Conservation (phyloP, 2,113 vertebrate genomes). For the Fukomys damarensis region DNA sequence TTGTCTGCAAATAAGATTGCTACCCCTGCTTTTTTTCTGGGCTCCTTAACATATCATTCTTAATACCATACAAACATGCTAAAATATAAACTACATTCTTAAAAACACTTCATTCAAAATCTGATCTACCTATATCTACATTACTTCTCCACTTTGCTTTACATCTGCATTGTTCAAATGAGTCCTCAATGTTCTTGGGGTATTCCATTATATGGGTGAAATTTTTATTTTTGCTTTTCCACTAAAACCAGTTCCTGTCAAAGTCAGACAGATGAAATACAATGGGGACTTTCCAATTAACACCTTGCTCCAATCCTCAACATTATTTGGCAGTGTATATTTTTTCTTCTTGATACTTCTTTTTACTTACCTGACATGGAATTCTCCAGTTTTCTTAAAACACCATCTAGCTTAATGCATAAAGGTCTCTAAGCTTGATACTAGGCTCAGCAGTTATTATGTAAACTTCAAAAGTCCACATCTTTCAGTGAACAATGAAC, state of each 20-base stretch:
- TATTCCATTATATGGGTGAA: neutral
- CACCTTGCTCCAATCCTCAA: neutral
- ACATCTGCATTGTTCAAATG: no score
- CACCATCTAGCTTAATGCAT: neutral
- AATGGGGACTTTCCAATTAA: neutral
- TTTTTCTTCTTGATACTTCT: neutral
- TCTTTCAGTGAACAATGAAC: neutral
- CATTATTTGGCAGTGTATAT: no score
- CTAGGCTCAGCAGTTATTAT: neutral
- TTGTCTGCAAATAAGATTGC: no score
- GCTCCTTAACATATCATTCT: no score
- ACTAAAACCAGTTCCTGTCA: neutral
- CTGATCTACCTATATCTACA: neutral
- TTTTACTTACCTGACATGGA: neutral
- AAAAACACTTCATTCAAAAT: neutral
- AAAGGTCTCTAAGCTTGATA: neutral
- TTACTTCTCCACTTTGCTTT: neutral
- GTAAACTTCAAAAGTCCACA: neutral
- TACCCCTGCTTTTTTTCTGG: no score
- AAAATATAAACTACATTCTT: neutral
- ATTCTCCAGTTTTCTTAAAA: neutral
- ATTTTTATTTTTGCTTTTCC: neutral
- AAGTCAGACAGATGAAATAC: neutral
- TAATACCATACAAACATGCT: no score
- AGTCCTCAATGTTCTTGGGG: neutral